Conservation (phyloP, 2,113 vertebrate genomes). For the Odocoileus virginianus region DNA sequence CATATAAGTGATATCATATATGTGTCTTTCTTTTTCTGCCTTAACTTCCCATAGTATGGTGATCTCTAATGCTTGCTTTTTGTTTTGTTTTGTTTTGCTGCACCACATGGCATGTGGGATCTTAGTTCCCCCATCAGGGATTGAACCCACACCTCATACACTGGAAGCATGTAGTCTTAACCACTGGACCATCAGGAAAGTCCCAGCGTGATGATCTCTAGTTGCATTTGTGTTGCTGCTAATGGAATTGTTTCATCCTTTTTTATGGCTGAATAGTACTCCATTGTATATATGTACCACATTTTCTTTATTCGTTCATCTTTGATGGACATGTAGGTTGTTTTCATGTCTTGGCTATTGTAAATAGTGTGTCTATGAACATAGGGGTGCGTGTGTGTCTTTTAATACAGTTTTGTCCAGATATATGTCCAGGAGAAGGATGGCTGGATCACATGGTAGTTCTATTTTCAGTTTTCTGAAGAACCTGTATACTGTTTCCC, state of each 20-base stretch:
- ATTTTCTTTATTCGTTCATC: neutral
- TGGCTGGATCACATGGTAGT: neutral
- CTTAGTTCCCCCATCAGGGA: neutral
- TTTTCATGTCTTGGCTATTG: neutral
- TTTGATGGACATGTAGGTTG: neutral
- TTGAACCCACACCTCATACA: neutral
- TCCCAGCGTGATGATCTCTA: neutral
- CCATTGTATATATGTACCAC: neutral
- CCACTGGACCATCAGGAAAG: neutral
- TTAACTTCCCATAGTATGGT: neutral
- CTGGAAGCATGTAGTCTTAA: neutral
- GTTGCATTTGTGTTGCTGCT: neutral
- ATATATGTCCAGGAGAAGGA: neutral
- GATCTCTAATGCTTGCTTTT: neutral
- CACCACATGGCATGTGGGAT: neutral
- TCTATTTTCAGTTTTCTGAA: neutral
- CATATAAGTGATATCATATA: neutral
- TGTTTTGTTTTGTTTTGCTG: neutral
- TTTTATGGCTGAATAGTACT: no score
- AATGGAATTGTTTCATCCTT: neutral
- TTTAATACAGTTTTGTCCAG: neutral
- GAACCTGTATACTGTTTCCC: neutral
- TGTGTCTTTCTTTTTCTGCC: neutral
- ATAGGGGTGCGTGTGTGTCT: neutral
- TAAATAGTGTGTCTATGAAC: neutral